Evolutionary conservation across 2,113 vertebrate species (phyloP).

Genomic region (Psittacara wagleri): DNA sequence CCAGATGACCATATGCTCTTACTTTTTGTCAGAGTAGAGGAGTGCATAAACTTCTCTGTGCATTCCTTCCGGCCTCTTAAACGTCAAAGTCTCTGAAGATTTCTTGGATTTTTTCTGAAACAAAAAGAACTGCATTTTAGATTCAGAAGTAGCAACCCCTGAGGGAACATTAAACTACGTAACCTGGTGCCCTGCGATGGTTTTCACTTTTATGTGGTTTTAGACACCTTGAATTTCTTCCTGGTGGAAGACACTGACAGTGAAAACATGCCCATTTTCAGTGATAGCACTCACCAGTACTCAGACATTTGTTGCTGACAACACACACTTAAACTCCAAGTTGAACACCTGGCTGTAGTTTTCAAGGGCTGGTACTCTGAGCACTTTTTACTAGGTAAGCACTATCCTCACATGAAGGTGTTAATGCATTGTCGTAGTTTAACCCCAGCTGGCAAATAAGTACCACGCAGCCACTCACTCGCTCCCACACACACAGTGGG

Average conservation of each 20-base stretch:
- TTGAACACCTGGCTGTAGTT: neutral
- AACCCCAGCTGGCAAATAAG: neutral
- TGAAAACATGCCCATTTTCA: neutral
- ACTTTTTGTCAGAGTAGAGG: constrained; percentile 99
- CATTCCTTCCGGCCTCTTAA: constrained; percentile 98
- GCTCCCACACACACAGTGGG: neutral
- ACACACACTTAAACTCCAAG: neutral
- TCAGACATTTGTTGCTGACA: neutral
- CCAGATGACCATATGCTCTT: constrained; percentile 45
- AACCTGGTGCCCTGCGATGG: neutral
- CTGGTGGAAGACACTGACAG: neutral
- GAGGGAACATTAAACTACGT: neutral
- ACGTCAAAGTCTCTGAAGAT: constrained; percentile 89
- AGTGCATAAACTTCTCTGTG: constrained; percentile 97
- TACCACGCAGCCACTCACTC: neutral
- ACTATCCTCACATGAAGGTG: neutral
- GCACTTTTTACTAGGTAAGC: neutral
- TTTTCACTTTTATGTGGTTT: neutral
- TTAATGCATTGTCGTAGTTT: neutral
- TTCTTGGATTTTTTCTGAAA: constrained; percentile 97
- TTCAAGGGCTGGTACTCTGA: neutral
- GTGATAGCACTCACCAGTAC: neutral
- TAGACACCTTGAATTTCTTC: constrained; percentile 27
- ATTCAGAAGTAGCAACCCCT: neutral
- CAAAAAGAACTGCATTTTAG: neutral